A percentile compares a stretch with the other conserved stretches of the same genome.
Evolutionary conservation across 2,113 vertebrate genomes (phyloP).

Genomic region (Zosterops japonicus): DNA sequence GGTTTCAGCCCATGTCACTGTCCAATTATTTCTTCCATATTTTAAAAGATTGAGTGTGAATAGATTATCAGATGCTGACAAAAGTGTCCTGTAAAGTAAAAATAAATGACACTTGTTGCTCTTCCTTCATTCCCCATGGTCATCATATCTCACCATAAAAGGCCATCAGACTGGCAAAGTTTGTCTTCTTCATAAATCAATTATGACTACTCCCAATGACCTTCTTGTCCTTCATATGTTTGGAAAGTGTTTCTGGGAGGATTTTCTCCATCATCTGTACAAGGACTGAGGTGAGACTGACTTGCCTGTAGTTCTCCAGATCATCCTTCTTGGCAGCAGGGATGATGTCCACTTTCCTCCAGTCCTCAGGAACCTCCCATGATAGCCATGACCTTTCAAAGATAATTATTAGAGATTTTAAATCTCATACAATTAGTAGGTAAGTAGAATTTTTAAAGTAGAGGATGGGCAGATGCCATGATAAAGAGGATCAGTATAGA

Average conservation of each 20-base stretch:
- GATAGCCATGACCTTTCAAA: constrained; percentile 3
- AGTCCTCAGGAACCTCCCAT: neutral
- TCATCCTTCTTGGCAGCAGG: neutral
- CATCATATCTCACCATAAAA: neutral
- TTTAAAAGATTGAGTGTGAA: neutral
- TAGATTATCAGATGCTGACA: neutral
- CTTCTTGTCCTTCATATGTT: neutral
- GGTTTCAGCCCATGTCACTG: neutral
- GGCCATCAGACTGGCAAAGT: neutral
- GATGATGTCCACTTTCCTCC: neutral
- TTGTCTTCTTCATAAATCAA: neutral
- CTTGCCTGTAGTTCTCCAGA: neutral
- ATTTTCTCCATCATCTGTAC: neutral
- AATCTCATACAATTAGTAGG: neutral
- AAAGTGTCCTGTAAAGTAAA: neutral
- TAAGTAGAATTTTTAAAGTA: neutral
- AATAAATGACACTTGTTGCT: neutral
- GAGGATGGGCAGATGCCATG: neutral
- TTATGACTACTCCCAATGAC: neutral
- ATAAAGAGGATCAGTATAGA: neutral
- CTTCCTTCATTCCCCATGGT: neutral
- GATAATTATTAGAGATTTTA: constrained; percentile 11
- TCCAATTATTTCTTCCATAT: neutral
- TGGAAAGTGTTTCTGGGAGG: neutral
- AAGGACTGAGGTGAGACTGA: neutral